These are phyloP conservation scores for Pseudomyrmex dendroicus DNA, from an alignment of 1,140 invertebrate genomes.

Conservation along the genomic window DNA sequence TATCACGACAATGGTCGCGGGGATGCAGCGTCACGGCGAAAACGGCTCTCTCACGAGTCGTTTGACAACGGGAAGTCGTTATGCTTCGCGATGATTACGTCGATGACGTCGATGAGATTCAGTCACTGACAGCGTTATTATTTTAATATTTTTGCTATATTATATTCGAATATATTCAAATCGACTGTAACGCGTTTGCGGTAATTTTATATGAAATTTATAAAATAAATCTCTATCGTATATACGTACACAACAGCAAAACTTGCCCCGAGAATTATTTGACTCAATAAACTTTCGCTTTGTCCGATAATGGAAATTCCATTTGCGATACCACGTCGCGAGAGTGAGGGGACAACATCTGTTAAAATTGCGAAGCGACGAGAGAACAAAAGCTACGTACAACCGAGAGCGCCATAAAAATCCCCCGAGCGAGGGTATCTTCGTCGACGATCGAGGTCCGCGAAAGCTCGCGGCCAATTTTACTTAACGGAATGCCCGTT, in stretches of 20 bases:
- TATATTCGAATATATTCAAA: no score
- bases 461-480: constrained; percentile 9
- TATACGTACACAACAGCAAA: no score
- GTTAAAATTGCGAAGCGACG: background rate
- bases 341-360: background rate
- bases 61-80: constrained; percentile 45
- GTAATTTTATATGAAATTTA: no score
- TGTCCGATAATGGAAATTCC: background rate
- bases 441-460: background rate
- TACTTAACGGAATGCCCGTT: constrained; percentile 14
- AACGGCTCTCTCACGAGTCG: background rate
- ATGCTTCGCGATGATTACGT: constrained; percentile 14
- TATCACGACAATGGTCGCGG: constrained; percentile 13
- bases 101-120: constrained; percentile 8
- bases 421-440: background rate
- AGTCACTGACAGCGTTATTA: background rate
- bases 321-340: background rate
- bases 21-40: constrained; percentile 42
- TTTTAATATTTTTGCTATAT: no score
- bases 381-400: constrained; percentile 4
- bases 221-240: no score
- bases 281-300: background rate
- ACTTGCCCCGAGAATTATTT: no score
- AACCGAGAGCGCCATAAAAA: background rate
- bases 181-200: no score